Evolutionary conservation across 2,113 vertebrate species (phyloP), one percentile per base, ranked within the genome.

Genomic region (Indicator maculatus): DNA sequence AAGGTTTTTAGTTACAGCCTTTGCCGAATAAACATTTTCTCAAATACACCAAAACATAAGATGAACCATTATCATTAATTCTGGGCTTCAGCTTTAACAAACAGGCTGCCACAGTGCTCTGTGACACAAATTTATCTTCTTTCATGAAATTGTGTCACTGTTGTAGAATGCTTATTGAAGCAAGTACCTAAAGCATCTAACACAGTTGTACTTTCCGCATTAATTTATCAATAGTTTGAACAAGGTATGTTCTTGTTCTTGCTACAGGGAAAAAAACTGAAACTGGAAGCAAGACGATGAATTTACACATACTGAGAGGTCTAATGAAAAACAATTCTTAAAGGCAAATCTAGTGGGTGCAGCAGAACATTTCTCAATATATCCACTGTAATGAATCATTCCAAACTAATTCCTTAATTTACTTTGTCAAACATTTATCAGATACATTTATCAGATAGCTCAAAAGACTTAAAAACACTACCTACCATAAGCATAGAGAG

Each of bases 221-320:
- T 76, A 83, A 47, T 3, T 75, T 41, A 15, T 16, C 33, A 91
- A 13, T 5, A 39, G 19, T 7, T 44, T 12, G 39, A 13, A 59
- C 2, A 47, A 73, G 13, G 69, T 21, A 66, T 0, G 0, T 6
- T n/a, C 16, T 24, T n/a, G 4, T 8, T 81, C 50, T 59, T 47
- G 28, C 27, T 55, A 21, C 12, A 47, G 39, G 59, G 24, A 56
- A 52, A 47, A 47, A 81, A 60, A 86, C 8, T 31, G 5, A 70
- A 74, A 59, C 6, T 19, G 6, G 20, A 71, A 90, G 33, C 12
- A 63, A 20, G 41, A 61, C 65, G 60, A 11, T 52, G 55, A 59
- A 33, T 27, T 77, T 70, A 76, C 7, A 33, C 11, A 41, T 38
- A 79, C 41, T 19, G 12, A 72, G 9, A 50, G 66, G 44, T 11